phyloP scores from a whole-genome alignment of 2,113 vertebrate species.

The Pseudorhombus dupliciocellatus region DNA sequence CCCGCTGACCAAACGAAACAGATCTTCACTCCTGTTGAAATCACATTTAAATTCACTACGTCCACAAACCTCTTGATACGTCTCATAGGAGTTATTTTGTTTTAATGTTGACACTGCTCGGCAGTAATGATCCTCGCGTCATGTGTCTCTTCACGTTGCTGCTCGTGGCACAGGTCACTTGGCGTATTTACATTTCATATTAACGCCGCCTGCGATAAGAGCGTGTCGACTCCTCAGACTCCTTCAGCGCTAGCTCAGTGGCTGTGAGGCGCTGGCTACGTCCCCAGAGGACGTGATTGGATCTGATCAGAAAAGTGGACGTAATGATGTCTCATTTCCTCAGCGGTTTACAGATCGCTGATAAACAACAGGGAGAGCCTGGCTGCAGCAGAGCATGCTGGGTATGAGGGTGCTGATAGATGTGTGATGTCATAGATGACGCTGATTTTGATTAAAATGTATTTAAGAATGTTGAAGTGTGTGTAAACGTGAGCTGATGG shows the following conservation, averaged over 20 bases:
- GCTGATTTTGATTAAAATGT: no score
- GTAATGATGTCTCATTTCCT: slow-evolving; percentile 57
- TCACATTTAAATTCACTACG: no score
- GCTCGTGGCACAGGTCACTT: background rate
- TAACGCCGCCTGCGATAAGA: slow-evolving; percentile 24
- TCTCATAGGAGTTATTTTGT: no score
- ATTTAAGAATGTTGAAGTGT: no score
- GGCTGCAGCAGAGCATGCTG: background rate
- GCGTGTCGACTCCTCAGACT: background rate
- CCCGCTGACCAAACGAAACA: no score
- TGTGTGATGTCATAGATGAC: background rate
- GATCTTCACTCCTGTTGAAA: no score
- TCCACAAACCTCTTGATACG: no score
- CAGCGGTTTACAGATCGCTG: slow-evolving; percentile 23
- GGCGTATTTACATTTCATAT: slow-evolving; percentile 22
- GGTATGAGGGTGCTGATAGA: background rate
- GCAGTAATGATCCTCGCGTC: background rate
- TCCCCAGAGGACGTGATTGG: slow-evolving; percentile 7
- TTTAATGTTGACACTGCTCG: no score
- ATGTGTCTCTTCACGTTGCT: slow-evolving; percentile 27
- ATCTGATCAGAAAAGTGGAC: slow-evolving; percentile 57
- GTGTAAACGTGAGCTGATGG: no score
- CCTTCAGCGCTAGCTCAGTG: no score
- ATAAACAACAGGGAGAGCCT: slow-evolving; percentile 21
- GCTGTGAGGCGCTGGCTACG: no score